A percentile compares a stretch with the other conserved stretches of the same genome.
These are phyloP conservation scores for Hypotaenidia philippensis DNA, from an alignment of 2,797 vertebrate genomes.

Conservation along the genomic window DNA sequence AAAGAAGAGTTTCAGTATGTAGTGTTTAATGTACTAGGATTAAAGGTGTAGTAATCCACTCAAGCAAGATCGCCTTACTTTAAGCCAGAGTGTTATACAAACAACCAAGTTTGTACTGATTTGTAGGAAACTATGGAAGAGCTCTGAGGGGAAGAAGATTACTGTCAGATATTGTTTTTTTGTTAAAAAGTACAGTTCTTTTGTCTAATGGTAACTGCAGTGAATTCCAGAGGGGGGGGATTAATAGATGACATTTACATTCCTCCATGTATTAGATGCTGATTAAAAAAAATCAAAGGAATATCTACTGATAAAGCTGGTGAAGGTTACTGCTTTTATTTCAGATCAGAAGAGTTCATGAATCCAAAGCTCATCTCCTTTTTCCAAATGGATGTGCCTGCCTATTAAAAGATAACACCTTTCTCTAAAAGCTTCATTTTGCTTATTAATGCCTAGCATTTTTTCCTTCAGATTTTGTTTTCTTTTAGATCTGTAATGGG, in stretches of 20 bases:
- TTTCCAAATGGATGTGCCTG: background rate
- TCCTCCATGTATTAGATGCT: background rate
- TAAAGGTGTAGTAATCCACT: background rate
- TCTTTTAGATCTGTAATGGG: background rate
- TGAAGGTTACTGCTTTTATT: background rate
- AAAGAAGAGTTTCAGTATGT: background rate
- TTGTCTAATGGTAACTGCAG: background rate
- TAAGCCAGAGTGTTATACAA: background rate
- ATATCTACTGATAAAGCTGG: background rate
- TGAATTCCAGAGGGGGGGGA: conserved; percentile 3
- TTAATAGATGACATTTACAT: conserved; percentile 16
- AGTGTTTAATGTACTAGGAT: background rate
- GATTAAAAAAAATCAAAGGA: background rate
- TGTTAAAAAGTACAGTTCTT: background rate
- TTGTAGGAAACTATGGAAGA: background rate
- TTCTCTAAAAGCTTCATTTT: background rate
- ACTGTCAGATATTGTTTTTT: background rate
- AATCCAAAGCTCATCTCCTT: background rate
- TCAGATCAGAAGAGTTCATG: background rate
- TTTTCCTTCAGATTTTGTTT: background rate
- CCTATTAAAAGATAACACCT: background rate
- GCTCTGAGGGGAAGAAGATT: background rate
- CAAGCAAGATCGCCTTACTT: background rate
- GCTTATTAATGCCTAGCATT: background rate
- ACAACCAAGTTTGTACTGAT: background rate